A percentile compares a stretch with the other conserved stretches of the same genome.
These are phyloP conservation scores for Tauraco hartlaubi DNA, from an alignment of 2,797 vertebrate genomes.

Conservation along the genomic window DNA sequence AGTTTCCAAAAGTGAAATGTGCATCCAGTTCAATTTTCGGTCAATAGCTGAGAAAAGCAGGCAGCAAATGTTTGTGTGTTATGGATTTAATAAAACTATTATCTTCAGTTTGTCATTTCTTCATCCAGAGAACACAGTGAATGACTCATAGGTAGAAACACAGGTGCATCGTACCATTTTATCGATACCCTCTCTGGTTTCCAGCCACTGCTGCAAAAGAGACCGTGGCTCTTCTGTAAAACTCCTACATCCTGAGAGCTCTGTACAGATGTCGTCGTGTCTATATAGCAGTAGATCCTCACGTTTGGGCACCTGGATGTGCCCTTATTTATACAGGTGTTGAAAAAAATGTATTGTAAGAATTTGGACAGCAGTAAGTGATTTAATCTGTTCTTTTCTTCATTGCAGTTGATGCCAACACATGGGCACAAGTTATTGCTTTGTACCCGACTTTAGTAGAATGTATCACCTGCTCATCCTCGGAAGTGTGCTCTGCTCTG, in stretches of 20 bases:
- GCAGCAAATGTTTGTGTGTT: not conserved
- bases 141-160: not conserved
- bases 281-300: not conserved
- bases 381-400: conserved; percentile 36
- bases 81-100: not conserved
- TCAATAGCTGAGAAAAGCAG: not conserved
- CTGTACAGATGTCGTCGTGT: rapidly evolving
- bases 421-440: conserved; percentile 97
- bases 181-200: not conserved
- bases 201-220: not conserved
- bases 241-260: not conserved
- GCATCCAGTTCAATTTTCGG: not conserved
- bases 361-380: not conserved
- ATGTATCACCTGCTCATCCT: conserved; percentile 96
- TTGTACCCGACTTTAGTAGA: conserved; percentile 97
- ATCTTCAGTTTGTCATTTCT: not conserved
- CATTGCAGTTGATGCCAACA: conserved; percentile 93
- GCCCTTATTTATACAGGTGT: not conserved
- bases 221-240: not conserved
- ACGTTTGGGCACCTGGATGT: not conserved
- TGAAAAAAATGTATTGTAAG: not conserved
- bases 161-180: not conserved
- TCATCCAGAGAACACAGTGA: not conserved
- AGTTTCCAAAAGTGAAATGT: not conserved
- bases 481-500: conserved; percentile 95